Evolutionary conservation across 1,140 invertebrate species (phyloP).

Genomic region (Halesus radiatus): DNA sequence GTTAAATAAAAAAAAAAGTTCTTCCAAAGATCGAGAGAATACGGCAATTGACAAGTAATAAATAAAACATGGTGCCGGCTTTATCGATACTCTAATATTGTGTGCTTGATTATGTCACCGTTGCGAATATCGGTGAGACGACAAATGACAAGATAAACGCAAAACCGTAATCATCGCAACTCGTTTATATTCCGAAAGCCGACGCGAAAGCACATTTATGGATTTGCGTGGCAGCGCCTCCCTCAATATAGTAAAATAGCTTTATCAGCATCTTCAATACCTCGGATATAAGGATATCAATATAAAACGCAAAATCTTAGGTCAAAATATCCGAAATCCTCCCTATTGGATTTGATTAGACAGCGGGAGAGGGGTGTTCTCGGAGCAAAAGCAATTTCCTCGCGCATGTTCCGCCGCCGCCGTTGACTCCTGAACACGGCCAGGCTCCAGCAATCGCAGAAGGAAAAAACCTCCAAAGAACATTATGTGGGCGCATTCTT

Average conservation of each 20-base stretch:
- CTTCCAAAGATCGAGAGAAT: too few species aligned
- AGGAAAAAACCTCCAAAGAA: conserved; percentile 43
- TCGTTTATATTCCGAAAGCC: background rate
- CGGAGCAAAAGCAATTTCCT: conserved; percentile 46
- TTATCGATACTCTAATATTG: too few species aligned
- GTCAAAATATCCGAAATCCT: conserved; percentile 32
- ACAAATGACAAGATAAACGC: too few species aligned
- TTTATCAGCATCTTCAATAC: conserved; percentile 30
- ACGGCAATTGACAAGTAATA: too few species aligned
- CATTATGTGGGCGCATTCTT: conserved; percentile 51
- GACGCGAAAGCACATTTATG: background rate
- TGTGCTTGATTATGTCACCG: too few species aligned
- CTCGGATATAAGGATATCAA: conserved; percentile 28
- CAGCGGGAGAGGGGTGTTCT: conserved; percentile 21
- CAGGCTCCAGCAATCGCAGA: conserved; percentile 13
- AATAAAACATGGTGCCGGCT: too few species aligned
- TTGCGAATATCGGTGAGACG: too few species aligned
- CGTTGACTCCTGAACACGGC: too few species aligned
- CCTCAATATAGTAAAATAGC: conserved; percentile 22
- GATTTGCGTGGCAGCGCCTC: background rate
- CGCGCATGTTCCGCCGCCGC: conserved; percentile 32
- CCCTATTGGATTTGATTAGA: conserved; percentile 49
- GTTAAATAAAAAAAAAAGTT: too few species aligned
- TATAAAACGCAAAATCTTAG: conserved; percentile 33
- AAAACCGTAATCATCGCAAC: background rate